These are phyloP conservation scores for Passer montanus DNA, from an alignment of 2,113 vertebrate genomes.

Conservation along the genomic window DNA sequence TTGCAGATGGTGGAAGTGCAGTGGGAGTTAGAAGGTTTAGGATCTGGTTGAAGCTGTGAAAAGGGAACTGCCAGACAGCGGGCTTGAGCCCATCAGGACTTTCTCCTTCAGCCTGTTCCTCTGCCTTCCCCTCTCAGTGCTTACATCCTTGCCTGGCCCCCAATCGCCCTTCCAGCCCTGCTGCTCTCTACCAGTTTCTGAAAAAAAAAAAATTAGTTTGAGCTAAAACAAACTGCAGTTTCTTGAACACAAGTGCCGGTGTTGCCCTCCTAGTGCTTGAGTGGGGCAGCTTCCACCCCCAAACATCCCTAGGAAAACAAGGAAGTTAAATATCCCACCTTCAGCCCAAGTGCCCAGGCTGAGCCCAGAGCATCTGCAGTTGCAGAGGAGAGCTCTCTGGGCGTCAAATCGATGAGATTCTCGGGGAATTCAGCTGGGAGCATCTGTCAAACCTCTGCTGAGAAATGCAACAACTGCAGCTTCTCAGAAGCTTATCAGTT, in stretches of 20 bases:
- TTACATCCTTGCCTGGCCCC: not conserved
- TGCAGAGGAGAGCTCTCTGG: not conserved
- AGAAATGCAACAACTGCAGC: not conserved
- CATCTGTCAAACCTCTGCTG: not conserved
- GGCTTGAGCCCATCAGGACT: not conserved
- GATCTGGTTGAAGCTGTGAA: not conserved
- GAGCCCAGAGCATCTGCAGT: not conserved
- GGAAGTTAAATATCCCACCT: not conserved
- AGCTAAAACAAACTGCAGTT: not conserved
- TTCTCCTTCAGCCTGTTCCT: not conserved
- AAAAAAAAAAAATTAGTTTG: not conserved
- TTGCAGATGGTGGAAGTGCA: not conserved
- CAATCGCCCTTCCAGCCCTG: not conserved
- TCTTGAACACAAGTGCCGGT: not conserved
- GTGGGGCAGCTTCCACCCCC: not conserved
- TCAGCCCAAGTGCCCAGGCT: not conserved
- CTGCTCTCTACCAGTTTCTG: not conserved
- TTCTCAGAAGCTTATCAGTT: not conserved
- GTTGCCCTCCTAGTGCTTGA: not conserved
- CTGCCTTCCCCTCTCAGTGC: not conserved
- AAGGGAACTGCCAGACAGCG: not conserved
- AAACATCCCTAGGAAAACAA: not conserved
- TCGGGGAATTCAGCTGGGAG: not conserved
- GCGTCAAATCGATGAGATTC: not conserved
- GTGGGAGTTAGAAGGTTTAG: not conserved